phyloP scores from a whole-genome alignment of 2,888 invertebrate genomes.

The Agrotis ipsilon region DNA sequence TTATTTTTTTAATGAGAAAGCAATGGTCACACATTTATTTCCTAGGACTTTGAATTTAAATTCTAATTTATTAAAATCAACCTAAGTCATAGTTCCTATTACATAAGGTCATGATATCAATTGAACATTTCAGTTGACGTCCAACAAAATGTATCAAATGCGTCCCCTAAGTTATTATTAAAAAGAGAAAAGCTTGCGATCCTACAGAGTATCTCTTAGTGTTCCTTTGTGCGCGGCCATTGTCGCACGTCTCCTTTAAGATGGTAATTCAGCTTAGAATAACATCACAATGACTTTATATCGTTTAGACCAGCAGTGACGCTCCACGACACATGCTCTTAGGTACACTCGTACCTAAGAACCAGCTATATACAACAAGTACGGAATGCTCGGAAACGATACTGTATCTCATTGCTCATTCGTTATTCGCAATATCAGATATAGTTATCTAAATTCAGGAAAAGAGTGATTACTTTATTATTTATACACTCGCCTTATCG shows the following conservation, averaged over 20 bases:
- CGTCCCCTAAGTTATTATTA: slow-evolving; percentile 49
- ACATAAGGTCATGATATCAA: neutral
- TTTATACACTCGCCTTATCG: slow-evolving; percentile 39
- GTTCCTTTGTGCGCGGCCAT: slow-evolving; percentile 72
- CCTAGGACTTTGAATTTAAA: neutral
- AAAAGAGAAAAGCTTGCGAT: slow-evolving; percentile 45
- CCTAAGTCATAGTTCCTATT: neutral
- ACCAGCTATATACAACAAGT: slow-evolving; percentile 20
- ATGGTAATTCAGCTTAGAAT: slow-evolving; percentile 81
- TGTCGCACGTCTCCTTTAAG: slow-evolving; percentile 78
- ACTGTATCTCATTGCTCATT: slow-evolving; percentile 40
- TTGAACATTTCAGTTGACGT: slow-evolving; percentile 13
- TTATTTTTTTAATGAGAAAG: neutral
- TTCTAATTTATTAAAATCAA: neutral
- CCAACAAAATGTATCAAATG: slow-evolving; percentile 45
- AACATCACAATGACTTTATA: slow-evolving; percentile 69
- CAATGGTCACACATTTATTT: neutral
- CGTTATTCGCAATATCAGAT: slow-evolving; percentile 34
- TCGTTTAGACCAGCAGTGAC: slow-evolving; percentile 63
- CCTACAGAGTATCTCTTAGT: slow-evolving; percentile 69
- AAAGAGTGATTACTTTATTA: slow-evolving; percentile 48
- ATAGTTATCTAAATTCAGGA: slow-evolving; percentile 54
- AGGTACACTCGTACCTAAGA: slow-evolving; percentile 23
- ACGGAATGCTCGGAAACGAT: slow-evolving; percentile 34
- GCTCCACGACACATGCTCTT: slow-evolving; percentile 47